Conservation (phyloP, 2,888 invertebrate species). For the Cheilosia urbana region DNA sequence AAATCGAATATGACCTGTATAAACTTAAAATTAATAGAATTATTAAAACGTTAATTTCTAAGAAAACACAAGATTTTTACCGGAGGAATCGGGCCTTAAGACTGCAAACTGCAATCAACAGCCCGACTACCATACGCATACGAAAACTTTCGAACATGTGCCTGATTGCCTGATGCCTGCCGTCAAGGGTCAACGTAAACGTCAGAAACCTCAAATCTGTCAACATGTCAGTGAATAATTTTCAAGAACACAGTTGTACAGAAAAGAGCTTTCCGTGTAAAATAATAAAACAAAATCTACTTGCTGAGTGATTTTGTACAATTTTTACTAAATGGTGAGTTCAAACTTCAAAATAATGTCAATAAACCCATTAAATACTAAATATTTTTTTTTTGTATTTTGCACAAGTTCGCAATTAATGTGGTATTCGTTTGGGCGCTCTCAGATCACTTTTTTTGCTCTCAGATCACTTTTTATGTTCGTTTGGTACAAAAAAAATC, state of each 20-base stretch:
- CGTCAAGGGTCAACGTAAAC: conserved; percentile 53
- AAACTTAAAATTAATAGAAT: too few relatives aligned
- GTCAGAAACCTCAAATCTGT: conserved; percentile 54
- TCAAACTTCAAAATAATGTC: conserved; percentile 23
- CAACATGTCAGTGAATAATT: conserved; percentile 58
- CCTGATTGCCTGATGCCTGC: neutral
- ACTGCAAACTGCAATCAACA: neutral
- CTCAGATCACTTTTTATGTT: too few relatives aligned
- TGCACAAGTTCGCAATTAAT: neutral
- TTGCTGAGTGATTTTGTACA: conserved; percentile 7
- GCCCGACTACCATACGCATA: neutral
- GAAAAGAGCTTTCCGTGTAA: conserved; percentile 10
- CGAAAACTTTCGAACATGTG: conserved; percentile 6
- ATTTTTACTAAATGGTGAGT: conserved; percentile 53
- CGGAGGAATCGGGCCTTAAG: too few relatives aligned
- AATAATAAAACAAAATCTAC: conserved; percentile 19
- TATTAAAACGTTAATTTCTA: too few relatives aligned
- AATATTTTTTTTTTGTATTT: neutral
- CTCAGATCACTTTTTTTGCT: too few relatives aligned
- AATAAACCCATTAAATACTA: neutral
- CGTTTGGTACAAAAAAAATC: too few relatives aligned
- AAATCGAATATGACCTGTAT: too few relatives aligned
- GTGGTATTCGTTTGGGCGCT: too few relatives aligned
- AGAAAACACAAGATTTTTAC: too few relatives aligned
- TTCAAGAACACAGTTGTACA: conserved; percentile 21